A percentile compares a stretch with the other conserved stretches of the same genome.
phyloP scores from a whole-genome alignment of 2,797 vertebrate genomes.

The Myiotriccus ornatus region DNA sequence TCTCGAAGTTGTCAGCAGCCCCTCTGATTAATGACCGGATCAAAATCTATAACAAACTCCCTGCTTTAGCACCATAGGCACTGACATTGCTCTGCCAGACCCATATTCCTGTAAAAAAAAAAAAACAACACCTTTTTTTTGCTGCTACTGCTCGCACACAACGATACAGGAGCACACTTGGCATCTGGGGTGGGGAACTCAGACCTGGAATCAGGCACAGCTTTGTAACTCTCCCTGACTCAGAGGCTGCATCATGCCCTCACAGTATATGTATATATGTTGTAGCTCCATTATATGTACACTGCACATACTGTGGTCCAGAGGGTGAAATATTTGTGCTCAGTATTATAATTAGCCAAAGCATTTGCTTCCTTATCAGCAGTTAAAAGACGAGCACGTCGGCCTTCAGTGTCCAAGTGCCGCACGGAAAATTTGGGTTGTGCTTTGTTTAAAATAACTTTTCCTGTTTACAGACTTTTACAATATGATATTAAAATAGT shows the following conservation, averaged over 20 bases:
- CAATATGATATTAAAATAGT: constrained; percentile 5
- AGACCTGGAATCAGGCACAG: accelerated
- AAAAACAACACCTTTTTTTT: neutral
- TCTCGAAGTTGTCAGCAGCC: neutral
- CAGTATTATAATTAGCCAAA: neutral
- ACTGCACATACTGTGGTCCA: neutral
- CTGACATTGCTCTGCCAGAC: neutral
- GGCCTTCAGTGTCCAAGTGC: neutral
- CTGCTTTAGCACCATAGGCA: neutral
- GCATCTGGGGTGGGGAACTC: accelerated
- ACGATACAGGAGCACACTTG: neutral
- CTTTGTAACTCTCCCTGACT: accelerated
- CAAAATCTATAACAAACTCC: neutral
- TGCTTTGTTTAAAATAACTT: constrained; percentile 10
- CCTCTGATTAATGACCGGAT: neutral
- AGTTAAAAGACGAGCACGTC: neutral
- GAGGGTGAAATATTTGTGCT: neutral
- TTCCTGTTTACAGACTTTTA: constrained; percentile 26
- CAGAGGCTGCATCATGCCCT: accelerated
- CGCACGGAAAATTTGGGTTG: neutral
- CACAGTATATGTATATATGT: neutral
- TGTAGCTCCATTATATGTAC: accelerated
- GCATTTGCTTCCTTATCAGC: neutral
- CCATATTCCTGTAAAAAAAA: neutral
- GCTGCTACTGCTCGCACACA: neutral